Base-by-base conservation (phyloP, 1,140 invertebrate genomes). In the Lethrus apterus region DNA sequence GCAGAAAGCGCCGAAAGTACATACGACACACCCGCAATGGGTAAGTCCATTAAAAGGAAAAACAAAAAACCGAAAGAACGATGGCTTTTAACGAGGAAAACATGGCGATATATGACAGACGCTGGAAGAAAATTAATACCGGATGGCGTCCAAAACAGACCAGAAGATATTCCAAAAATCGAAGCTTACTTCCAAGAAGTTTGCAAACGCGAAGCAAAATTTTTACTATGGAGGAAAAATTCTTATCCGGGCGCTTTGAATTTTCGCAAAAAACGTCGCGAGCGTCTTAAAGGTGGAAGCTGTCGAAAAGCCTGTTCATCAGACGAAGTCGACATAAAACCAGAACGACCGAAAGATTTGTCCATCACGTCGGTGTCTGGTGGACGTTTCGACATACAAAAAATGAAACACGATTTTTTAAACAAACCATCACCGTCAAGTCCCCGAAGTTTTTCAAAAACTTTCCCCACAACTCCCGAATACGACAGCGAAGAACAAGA, bases 41-140 rank as follows among this genome's bases (percentile, higher is more conserved):
- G 69, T 47, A 73, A 74, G 60, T 67, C 67, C 20, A 59, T 66
- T 36, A 63, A 70, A 41, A 69, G 70, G 46, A 74, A 75, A 30
- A 73, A 73, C 30, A 55, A 57, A 15, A 64, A 59, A 42, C 71
- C 75, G 29, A 79, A 80, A 55, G 84, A 90, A 65, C 75, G 88
- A 68, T 92, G 88, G 88, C 69, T 91, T 20, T 71, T 90, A 14
- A 89, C 87, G 3, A 70, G 87, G 18, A 91, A 91, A 68, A 90
- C 88, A 13, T 91, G 88, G 88, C 73, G 86, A 46, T 90, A 90
- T 63, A 92, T 92, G 88, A 78, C 86, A 0, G 87, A 91, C 56
- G 86, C 87, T 8, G 87, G 87, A n/a, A 77, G 85, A 30, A 81
- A 81, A 56, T 71, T 92, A 9, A 82, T 91, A 29, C 86, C 87